phyloP scores from a whole-genome alignment of 2,113 vertebrate genomes.

The Casuarius casuarius region DNA sequence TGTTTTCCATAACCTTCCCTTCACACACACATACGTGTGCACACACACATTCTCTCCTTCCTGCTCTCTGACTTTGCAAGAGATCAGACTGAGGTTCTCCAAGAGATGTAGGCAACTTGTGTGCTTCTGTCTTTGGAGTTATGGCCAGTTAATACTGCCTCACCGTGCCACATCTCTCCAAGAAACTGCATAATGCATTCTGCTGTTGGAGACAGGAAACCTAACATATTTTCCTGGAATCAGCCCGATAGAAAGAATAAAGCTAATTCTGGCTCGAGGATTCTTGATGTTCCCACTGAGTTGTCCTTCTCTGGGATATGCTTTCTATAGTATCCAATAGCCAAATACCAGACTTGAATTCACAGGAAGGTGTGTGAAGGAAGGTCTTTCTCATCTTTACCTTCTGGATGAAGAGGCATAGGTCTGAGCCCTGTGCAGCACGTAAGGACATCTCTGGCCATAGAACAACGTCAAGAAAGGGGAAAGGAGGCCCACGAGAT shows the following conservation, averaged over 20 bases:
- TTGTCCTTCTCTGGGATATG: not conserved
- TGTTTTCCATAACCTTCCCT: not conserved
- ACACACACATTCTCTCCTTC: rapidly evolving
- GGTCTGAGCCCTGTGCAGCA: not conserved
- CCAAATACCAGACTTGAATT: not conserved
- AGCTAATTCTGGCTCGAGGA: not conserved
- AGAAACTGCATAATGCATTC: not conserved
- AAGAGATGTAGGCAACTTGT: not conserved
- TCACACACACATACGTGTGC: too few relatives aligned
- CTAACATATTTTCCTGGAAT: not conserved
- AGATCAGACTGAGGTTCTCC: not conserved
- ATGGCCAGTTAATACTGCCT: not conserved
- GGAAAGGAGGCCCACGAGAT: not conserved
- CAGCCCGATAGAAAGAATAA: not conserved
- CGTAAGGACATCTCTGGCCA: not conserved
- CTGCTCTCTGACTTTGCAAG: not conserved
- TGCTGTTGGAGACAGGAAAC: not conserved
- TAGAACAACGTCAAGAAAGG: not conserved
- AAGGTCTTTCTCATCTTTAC: not conserved
- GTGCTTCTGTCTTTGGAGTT: not conserved
- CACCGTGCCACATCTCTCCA: not conserved
- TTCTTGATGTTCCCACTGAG: not conserved
- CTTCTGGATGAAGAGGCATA: not conserved
- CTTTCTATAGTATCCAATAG: not conserved
- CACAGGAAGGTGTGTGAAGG: too few relatives aligned